These are phyloP conservation scores for Eurypyga helias DNA, from an alignment of 2,113 vertebrate genomes.

Conservation along the genomic window DNA sequence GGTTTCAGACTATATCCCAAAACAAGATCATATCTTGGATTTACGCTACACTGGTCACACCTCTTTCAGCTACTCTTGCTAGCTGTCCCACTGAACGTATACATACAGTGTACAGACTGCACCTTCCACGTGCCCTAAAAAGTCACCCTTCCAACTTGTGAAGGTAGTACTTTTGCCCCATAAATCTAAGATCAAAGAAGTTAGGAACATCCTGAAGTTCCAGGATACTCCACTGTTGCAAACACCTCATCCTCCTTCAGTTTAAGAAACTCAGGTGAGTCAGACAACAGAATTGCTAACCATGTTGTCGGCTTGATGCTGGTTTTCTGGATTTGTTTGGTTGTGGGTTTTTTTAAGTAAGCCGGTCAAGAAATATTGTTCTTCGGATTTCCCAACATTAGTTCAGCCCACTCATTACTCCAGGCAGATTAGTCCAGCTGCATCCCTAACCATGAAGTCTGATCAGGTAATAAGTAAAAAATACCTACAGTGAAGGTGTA, in stretches of 20 bases:
- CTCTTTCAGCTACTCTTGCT: neutral
- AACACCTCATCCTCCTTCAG: neutral
- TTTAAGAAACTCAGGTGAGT: neutral
- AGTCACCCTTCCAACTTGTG: neutral
- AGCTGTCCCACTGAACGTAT: neutral
- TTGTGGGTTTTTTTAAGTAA: neutral
- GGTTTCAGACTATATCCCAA: neutral
- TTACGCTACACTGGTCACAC: neutral
- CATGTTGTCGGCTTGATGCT: neutral
- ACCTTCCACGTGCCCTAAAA: neutral
- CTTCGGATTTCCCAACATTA: neutral
- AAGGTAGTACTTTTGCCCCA: neutral
- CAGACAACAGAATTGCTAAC: neutral
- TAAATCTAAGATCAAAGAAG: neutral
- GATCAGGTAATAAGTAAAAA: neutral
- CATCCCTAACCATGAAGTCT: neutral
- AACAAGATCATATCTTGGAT: neutral
- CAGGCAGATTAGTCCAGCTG: neutral
- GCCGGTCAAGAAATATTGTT: neutral
- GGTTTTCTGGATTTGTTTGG: fast-evolving
- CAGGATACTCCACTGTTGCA: neutral
- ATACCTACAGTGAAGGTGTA: neutral
- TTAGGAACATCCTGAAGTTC: neutral
- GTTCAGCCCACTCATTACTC: neutral
- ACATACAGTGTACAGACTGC: neutral